Base-by-base conservation (phyloP, 2,888 invertebrate species). In the Agonopterix alstromeriana region DNA sequence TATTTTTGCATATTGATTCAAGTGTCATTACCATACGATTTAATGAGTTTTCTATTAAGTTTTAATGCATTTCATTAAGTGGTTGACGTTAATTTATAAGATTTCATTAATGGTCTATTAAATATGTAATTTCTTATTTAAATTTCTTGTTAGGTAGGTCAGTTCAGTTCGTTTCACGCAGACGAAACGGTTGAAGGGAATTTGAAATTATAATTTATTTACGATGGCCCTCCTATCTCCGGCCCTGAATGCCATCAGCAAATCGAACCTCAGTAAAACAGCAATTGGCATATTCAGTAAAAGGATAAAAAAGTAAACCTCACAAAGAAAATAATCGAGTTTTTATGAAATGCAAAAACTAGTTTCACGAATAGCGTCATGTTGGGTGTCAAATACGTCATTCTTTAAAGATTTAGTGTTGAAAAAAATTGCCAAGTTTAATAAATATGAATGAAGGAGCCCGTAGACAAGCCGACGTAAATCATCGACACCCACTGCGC, bases 401-500 rank as follows among this genome's bases (percentile, higher is more conserved):
- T 27, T 27, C 27, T 27, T 27, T 27, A 27, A 58, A 72, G 78
- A 81, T 83, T 81, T 81, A 83, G 64, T 66, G 68, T 62, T 59
- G 65, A 71, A 84, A 84, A 81, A 83, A 82, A 61, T 64, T 60
- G 69, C 70, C 60, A 68, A 27, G 64, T 65, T 73, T 76, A 78
- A 82, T 84, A 83, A 81, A 84, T 83, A 83, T 82, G 81, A 82
- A 82, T 82, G 79, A 79, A 71, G 70, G 68, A 60, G 65, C 57
- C 54, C 63, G 67, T 62, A 65, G 67, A 71, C 67, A 66, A 60
- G 68, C 50, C 57, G 64, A 60, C 55, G 78, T 82, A 82, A 81
- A 82, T 85, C 82, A 81, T 70, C 59, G 73, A 79, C 82, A 79
- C 85, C 84, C 85, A 84, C 85, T 73, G 82, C 66, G 82, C 67